phyloP scores from a whole-genome alignment of 2,113 vertebrate species.

The Pseudopipra pipra region DNA sequence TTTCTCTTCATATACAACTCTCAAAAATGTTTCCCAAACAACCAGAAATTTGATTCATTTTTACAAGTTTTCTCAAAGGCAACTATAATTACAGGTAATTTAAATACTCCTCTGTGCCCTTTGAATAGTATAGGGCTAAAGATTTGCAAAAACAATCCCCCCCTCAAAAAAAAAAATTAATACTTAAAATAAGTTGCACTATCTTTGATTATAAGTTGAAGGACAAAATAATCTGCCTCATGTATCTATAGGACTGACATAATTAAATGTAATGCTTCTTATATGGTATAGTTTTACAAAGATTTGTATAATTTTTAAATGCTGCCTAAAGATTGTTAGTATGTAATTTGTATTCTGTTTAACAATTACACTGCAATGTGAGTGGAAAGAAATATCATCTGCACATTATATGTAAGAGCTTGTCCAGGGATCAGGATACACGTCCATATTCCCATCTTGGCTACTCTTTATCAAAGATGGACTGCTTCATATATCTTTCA shows the following conservation, averaged over 20 bases:
- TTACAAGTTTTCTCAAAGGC: slow-evolving; percentile 28
- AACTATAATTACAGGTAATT: neutral
- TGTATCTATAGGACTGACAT: neutral
- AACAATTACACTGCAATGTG: neutral
- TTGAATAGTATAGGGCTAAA: neutral
- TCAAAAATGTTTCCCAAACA: slow-evolving; percentile 2
- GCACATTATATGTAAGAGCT: slow-evolving; percentile 42
- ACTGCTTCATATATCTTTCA: slow-evolving; percentile 63
- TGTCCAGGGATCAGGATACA: slow-evolving; percentile 33
- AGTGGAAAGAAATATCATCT: slow-evolving; percentile 51
- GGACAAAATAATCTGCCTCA: neutral
- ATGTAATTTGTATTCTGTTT: neutral
- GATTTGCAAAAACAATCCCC: neutral
- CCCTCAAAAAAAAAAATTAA: neutral
- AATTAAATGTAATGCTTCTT: neutral
- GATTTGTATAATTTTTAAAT: slow-evolving; percentile 32
- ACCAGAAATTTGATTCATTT: neutral
- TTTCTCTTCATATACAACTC: neutral
- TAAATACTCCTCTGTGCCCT: neutral
- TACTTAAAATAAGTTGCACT: neutral
- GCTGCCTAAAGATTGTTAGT: neutral
- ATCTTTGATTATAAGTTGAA: slow-evolving; percentile 32
- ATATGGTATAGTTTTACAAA: neutral
- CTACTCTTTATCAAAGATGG: slow-evolving; percentile 40
- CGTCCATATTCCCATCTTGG: slow-evolving; percentile 48